Percentiles rank a stretch among this genome's conserved stretches.
phyloP scores from a whole-genome alignment of 2,888 invertebrate genomes.

The Cosmopolites sordidus region DNA sequence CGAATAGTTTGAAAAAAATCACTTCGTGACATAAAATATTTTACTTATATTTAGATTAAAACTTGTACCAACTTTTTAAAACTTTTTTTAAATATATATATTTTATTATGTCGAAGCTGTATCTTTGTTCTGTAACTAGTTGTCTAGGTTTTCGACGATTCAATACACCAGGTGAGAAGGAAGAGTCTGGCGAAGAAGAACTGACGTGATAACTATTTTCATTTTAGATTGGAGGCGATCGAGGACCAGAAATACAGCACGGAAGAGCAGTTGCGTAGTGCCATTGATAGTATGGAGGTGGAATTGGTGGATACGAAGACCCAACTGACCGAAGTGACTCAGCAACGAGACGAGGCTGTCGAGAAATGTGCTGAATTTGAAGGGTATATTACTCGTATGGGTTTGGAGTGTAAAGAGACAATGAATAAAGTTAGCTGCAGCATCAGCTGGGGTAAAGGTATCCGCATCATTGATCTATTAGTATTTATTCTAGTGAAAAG shows the following conservation, averaged over 20 bases:
- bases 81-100: too few species aligned
- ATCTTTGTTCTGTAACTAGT: too few species aligned
- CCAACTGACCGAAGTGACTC: constrained; percentile 19
- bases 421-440: constrained; percentile 33
- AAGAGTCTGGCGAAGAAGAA: background rate
- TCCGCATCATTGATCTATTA: too few species aligned
- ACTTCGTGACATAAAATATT: too few species aligned
- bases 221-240: constrained; percentile 41
- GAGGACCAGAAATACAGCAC: constrained; percentile 31
- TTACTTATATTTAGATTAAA: too few species aligned
- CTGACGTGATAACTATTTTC: constrained; percentile 44
- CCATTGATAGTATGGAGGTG: constrained; percentile 25
- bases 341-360: constrained; percentile 29
- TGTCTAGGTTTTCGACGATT: too few species aligned
- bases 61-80: too few species aligned
- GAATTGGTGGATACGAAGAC: constrained; percentile 31
- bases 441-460: constrained; percentile 35
- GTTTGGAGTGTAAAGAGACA: constrained; percentile 25
- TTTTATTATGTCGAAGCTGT: too few species aligned
- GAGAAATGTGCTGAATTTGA: constrained; percentile 35
- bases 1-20: too few species aligned
- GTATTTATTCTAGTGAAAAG: too few species aligned
- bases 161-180: constrained; percentile 13
- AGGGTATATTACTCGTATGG: constrained; percentile 35
- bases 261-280: constrained; percentile 27